Percentiles rank a stretch among this genome's conserved stretches.
These are phyloP conservation scores for Pipistrellus kuhlii DNA, from an alignment of 2,797 vertebrate species.

Conservation along the genomic window DNA sequence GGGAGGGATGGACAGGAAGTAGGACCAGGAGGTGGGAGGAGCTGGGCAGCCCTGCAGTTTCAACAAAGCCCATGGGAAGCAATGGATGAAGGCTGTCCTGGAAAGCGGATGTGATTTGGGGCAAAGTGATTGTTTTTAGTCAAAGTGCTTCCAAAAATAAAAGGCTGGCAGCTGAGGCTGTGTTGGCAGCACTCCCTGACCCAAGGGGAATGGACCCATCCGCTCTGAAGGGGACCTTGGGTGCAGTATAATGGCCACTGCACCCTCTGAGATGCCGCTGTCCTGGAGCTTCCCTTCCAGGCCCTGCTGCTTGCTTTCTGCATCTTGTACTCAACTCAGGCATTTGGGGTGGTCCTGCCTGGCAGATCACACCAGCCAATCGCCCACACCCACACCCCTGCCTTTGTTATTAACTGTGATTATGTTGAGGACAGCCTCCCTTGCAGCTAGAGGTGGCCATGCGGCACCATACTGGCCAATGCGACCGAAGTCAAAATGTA, in stretches of 20 bases:
- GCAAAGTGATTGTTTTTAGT: not conserved
- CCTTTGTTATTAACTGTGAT: not conserved
- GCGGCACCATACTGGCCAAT: rapidly evolving
- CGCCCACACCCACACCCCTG: not conserved
- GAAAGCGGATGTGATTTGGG: not conserved
- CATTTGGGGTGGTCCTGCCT: not conserved
- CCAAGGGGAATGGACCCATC: not conserved
- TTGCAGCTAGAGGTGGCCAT: not conserved
- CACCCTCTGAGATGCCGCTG: no score
- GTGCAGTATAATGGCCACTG: not conserved
- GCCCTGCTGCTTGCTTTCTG: not conserved
- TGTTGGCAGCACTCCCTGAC: not conserved
- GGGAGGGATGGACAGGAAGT: not conserved
- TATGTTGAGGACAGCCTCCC: not conserved
- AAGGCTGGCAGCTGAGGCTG: not conserved
- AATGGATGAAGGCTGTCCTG: not conserved
- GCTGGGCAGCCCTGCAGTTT: no score
- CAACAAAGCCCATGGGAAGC: not conserved
- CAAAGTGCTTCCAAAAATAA: not conserved
- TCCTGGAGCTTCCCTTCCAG: not conserved
- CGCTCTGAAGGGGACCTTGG: not conserved
- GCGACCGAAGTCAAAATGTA: not conserved
- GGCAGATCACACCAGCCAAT: not conserved
- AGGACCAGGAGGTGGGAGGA: not conserved
- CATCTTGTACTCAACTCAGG: not conserved